These are phyloP conservation scores for Neosalanx taihuensis DNA, from an alignment of 2,797 vertebrate species.

Conservation along the genomic window DNA sequence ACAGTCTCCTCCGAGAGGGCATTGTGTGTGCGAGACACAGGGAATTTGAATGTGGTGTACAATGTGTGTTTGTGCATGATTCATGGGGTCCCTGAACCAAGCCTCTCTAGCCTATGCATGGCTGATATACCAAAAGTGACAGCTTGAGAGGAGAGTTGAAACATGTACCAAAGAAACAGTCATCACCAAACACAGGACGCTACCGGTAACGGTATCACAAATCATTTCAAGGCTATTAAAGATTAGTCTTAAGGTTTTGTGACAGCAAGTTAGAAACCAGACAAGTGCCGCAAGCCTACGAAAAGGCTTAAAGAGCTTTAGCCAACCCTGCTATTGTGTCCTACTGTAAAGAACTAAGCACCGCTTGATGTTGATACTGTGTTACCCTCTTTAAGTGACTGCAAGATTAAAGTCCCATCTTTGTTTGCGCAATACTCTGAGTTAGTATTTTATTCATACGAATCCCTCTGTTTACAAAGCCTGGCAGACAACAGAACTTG, in stretches of 20 bases:
- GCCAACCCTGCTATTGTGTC: not conserved
- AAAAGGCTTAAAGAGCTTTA: not conserved
- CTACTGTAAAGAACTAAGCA: not conserved
- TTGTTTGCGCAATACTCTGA: not conserved
- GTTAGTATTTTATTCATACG: not conserved
- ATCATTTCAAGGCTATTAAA: not conserved
- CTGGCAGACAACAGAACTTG: not conserved
- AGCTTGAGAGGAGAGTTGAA: not conserved
- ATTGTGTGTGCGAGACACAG: not conserved
- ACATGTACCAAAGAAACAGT: not conserved
- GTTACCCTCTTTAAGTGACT: not conserved
- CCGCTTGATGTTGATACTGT: not conserved
- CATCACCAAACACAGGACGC: not conserved
- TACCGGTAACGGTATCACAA: not conserved
- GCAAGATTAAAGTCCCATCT: not conserved
- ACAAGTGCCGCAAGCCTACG: no score
- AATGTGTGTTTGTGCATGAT: not conserved
- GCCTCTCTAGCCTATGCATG: not conserved
- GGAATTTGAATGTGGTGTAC: not conserved
- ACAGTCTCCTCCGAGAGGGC: not conserved
- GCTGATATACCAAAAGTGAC: not conserved
- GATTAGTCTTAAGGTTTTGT: not conserved
- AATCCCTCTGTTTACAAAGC: not conserved
- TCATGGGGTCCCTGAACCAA: not conserved
- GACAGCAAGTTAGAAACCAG: not conserved